Base-by-base conservation (phyloP, 2,797 vertebrate species). In the Manis javanica region DNA sequence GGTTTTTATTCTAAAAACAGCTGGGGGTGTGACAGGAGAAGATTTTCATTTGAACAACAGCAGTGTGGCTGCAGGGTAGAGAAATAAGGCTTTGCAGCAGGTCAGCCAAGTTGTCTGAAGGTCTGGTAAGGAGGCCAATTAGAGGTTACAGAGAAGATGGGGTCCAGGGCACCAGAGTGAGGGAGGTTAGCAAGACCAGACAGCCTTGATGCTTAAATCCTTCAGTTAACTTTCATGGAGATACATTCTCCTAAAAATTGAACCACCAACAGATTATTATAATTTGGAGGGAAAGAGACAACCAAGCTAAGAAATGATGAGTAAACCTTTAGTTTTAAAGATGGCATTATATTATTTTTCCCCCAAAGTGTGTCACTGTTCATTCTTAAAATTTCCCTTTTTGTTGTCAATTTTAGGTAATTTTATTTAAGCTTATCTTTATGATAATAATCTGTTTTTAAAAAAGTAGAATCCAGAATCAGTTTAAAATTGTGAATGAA, bases 391-490 rank as follows among this genome's bases (percentile, higher is more conserved):
- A 66, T 39, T 71, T 61, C 6, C 42, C 18, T 39, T 75, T 84
- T 79, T 93, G 24, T 57, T 85, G 0, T 83, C 3, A 14, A 83
- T 12, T 77, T 75, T 37, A 78, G 16, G 21, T 66, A 51, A 39
- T 88, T 85, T 77, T 72, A 77, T 79, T 90, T 94, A 83, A 57
- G 53, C 19, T 93, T 87, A 42, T 18, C 13, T 95, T 71, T 87
- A 53, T 83, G 29, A 77, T 53, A 91, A 7, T 55, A 86, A 46
- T 57, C 24, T 37, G 3, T 55, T 46, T 46, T 46, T 7, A 74
- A 92, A 8, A 31, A 66, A 26, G 9, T 42, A 6, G 24, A n/a
- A 39, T 74, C 42, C 9, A 63, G 49, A 86, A 23, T 90, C 7
- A 63, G 3, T 77, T 96, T 93, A 87, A 79, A 89, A 92, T 59